phyloP scores from a whole-genome alignment of 2,888 invertebrate genomes.

The Leptopilina drosophilae region DNA sequence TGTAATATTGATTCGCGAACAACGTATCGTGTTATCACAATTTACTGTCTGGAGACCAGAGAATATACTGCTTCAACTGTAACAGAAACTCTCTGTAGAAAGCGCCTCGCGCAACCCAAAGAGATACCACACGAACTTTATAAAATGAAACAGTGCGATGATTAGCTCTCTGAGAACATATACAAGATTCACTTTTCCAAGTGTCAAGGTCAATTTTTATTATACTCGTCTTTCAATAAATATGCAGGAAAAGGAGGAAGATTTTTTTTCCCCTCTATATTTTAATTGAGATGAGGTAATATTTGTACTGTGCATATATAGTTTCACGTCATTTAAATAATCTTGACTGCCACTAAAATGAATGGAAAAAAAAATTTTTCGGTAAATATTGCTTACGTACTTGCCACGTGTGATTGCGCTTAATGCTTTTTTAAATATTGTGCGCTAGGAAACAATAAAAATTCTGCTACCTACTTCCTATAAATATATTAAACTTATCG shows the following conservation, averaged over 20 bases:
- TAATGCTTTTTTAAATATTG: not conserved
- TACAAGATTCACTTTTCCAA: not conserved
- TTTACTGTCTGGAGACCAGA: conserved; percentile 18
- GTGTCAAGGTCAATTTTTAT: conserved; percentile 4
- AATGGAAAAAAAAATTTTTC: not conserved
- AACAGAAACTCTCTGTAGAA: not conserved
- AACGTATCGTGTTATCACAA: conserved; percentile 10
- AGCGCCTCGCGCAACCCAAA: conserved; percentile 8
- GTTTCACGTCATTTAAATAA: not conserved
- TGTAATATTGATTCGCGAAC: not conserved
- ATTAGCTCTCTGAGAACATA: not conserved
- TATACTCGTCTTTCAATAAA: not conserved
- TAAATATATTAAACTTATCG: too few relatives aligned
- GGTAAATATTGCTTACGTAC: not conserved
- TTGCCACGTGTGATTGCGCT: not conserved
- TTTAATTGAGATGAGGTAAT: not conserved
- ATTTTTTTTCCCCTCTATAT: not conserved
- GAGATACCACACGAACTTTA: conserved; percentile 27
- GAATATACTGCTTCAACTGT: conserved; percentile 20
- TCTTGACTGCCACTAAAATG: not conserved
- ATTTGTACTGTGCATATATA: not conserved
- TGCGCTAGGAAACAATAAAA: too few relatives aligned
- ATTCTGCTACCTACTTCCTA: not conserved
- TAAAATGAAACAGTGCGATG: not conserved
- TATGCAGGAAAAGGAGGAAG: not conserved